phyloP scores from a whole-genome alignment of 2,797 vertebrate genomes.

The Luscinia megarhynchos region DNA sequence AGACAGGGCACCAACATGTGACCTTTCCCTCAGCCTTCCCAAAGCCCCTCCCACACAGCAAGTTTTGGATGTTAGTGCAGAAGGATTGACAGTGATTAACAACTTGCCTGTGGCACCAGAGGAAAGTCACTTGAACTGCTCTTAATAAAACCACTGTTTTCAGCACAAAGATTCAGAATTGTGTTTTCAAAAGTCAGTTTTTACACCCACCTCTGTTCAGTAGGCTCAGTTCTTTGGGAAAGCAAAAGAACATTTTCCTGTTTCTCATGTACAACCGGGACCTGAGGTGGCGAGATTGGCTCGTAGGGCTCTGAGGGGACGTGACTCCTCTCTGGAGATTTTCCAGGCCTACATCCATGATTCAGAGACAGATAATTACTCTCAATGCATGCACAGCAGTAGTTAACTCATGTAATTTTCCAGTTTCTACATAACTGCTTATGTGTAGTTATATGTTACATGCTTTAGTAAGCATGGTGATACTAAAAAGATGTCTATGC shows the following conservation, averaged over 20 bases:
- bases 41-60: not conserved
- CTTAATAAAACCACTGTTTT: not conserved
- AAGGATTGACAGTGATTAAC: not conserved
- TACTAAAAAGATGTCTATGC: not conserved
- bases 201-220: conserved; percentile 89
- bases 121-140: not conserved
- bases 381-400: not conserved
- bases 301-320: conserved; percentile 92
- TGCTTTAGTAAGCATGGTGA: not conserved
- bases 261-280: conserved; percentile 88
- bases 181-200: not conserved
- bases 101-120: not conserved
- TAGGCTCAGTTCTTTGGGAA: conserved; percentile 87
- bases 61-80: not conserved
- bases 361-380: not conserved
- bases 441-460: not conserved
- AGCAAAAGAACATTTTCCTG: conserved; percentile 85
- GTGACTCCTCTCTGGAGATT: conserved; percentile 93
- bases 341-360: conserved; percentile 85
- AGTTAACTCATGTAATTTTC: not conserved
- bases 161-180: not conserved
- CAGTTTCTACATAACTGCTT: not conserved
- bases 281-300: conserved; percentile 95
- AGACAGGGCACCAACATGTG: not conserved
- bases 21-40: not conserved